Evolutionary conservation across 1,140 invertebrate species (phyloP), one percentile per base, ranked within the genome.

Genomic region (Neuroterus valhalla): DNA sequence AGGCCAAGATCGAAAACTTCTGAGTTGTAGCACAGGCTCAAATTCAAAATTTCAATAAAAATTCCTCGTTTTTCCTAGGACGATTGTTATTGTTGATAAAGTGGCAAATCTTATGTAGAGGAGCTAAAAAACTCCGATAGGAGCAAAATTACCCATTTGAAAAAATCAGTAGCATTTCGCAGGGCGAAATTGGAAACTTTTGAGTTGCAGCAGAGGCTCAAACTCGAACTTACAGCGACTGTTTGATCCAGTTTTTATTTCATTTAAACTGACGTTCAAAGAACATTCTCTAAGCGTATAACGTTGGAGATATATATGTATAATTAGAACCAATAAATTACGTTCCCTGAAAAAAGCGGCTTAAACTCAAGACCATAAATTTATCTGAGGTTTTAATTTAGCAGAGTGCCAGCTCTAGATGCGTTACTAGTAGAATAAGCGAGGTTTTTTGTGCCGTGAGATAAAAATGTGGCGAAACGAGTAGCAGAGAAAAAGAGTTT

Each of bases 311-410:
- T 31, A 62, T 62, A 62, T 23, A 26, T 3, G n/a, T n/a, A 62
- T 62, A 62, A 62, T 62, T 62, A 62, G 31, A 62, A 62, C 52
- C 52, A 62, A 62, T 62, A 62, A 62, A 62, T 62, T 62, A 62
- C 31, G 15, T 23, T 62, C 15, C 31, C 31, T 26, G 52, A 55
- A 62, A 62, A 62, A 62, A 62, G 52, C 31, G 31, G 14, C 31
- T 62, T 62, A 62, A 62, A 23, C 52, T 62, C 52, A 31, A 15
- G 23, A 31, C 52, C 23, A 62, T 62, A 62, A 62, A 62, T 62
- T 62, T 62, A 62, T 62, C 52, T 14, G 21, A 62, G 52, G 52
- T 62, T 62, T 62, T 62, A 62, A 62, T 62, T 62, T 62, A 62
- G 52, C 52, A 62, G 52, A 62, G 52, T 62, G 52, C 31, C 52